phyloP scores from a whole-genome alignment of 2,113 vertebrate genomes.

The Alouatta palliata region DNA sequence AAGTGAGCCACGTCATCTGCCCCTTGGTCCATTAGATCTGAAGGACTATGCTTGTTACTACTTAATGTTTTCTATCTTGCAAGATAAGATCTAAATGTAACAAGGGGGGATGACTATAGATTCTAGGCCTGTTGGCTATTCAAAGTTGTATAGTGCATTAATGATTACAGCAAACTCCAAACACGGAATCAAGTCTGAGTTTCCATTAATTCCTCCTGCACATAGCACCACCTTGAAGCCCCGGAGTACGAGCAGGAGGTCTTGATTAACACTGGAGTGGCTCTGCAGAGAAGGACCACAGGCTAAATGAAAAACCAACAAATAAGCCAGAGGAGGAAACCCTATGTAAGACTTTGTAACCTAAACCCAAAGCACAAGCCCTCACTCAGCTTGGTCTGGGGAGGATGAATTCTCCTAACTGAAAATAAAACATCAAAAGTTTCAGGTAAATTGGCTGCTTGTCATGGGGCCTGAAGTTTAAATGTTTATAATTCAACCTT shows the following conservation, averaged over 20 bases:
- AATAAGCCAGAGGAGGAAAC: neutral
- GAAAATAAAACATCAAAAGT: neutral
- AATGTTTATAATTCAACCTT: neutral
- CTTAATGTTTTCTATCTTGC: constrained; percentile 55
- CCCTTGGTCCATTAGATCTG: neutral
- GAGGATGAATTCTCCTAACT: neutral
- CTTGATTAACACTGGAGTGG: neutral
- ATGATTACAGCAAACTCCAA: constrained; percentile 38
- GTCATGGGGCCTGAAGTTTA: neutral
- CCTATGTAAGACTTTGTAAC: neutral
- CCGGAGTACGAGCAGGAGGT: neutral
- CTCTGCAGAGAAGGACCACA: neutral
- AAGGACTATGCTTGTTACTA: neutral
- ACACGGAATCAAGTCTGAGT: neutral
- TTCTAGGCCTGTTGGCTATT: neutral
- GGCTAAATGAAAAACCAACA: neutral
- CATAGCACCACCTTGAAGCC: neutral
- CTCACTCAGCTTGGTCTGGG: neutral
- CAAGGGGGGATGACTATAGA: neutral
- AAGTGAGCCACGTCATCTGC: neutral
- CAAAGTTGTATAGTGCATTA: neutral
- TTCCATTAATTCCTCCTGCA: constrained; percentile 30
- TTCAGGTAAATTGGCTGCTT: neutral
- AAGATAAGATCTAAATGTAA: constrained; percentile 51
- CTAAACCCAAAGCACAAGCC: neutral